Conservation (phyloP, 2,113 vertebrate genomes). For the Athene cunicularia region DNA sequence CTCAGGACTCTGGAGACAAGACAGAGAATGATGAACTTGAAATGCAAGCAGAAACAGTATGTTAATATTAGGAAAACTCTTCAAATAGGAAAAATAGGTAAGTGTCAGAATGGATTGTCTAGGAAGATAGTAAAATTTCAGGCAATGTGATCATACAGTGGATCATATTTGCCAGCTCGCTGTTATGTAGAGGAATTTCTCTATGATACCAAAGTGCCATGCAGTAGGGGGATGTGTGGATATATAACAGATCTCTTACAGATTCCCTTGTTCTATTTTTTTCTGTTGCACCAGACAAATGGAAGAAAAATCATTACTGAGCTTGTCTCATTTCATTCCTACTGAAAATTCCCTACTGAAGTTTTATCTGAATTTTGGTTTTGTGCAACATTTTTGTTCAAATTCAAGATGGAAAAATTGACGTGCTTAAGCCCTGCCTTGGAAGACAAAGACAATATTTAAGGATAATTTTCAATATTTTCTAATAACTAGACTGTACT, state of each 20-base stretch:
- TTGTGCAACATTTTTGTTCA: background rate
- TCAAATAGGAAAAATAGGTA: background rate
- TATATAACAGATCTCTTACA: background rate
- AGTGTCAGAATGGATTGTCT: background rate
- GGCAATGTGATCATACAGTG: background rate
- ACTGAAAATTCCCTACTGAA: background rate
- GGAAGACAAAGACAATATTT: background rate
- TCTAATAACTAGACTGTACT: background rate
- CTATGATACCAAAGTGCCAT: background rate
- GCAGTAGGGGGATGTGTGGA: background rate
- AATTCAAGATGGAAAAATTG: background rate
- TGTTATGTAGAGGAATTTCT: fast-evolving
- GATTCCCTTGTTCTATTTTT: background rate
- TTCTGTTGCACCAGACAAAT: background rate
- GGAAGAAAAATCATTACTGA: background rate
- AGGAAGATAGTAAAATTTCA: background rate
- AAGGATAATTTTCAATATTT: background rate
- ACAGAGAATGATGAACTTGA: background rate
- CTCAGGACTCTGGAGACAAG: background rate
- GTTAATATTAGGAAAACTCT: background rate
- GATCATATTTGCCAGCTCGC: background rate
- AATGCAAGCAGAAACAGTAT: background rate
- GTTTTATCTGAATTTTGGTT: background rate
- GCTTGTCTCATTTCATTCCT: background rate
- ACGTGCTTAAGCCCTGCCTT: background rate